Base-by-base conservation (phyloP, 2,797 vertebrate genomes). In the Aselliscus stoliczkanus region DNA sequence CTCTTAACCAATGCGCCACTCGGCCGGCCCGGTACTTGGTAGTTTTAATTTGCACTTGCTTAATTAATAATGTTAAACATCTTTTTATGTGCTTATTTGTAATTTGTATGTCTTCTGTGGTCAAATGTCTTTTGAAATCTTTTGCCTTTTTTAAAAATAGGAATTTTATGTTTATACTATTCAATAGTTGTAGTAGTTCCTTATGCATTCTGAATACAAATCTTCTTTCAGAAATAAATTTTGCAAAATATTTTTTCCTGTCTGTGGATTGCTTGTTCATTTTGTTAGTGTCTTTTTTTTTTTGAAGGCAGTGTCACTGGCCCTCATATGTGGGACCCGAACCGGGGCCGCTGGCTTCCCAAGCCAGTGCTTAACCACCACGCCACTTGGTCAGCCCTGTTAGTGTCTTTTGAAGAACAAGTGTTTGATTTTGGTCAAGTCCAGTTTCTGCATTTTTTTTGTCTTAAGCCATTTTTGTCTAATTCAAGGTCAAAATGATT, bases 141-240 rank as follows among this genome's bases (percentile, higher is more conserved):
- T 81, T 77, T 92, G 23, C 23, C 10, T 64, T 88, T 93, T 47
- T 50, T 21, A 85, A 67, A 83, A 76, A 25, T 31, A 67, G 11
- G 34, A 80, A 70, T 90, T 73, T 82, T 87, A 5, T 88, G 29
- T 75, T 84, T 23, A 69, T 72, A 56, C 2, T 64, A 10, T 72
- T 88, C 4, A 42, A 42, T 42, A 75, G 4, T 81, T 65, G 15
- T 92, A 80, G 79, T 65, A 67, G 27, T 95, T 91, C 4, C 39
- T 96, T 94, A 80, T 56, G 11, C 62, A 65, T 77, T 88, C 58
- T 94, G 20, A 95, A 52, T 62, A 72, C 1, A 42, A 39, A 4
- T 86, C 67, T 50, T 84, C 86, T 70, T 95, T 60, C 31, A 83
- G 72, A 96, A 83, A 31, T 93, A 82, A 81, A 62, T 80, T 79